Evolutionary conservation across 2,113 vertebrate genomes (phyloP).

Genomic region (Irena cyanogastra): DNA sequence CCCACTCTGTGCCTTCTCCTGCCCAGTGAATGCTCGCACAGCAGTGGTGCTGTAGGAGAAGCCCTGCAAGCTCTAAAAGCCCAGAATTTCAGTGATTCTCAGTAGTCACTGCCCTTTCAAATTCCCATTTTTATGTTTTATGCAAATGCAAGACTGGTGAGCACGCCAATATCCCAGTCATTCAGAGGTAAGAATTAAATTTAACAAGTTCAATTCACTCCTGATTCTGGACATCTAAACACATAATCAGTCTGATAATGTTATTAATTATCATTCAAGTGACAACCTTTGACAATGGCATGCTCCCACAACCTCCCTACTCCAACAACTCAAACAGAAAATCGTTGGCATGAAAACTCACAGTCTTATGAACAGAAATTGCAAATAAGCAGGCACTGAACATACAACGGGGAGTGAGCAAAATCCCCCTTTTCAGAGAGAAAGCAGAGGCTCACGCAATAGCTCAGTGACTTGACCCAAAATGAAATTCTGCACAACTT

Average conservation of each 20-base stretch:
- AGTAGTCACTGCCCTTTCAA: conserved; percentile 42
- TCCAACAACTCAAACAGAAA: conserved; percentile 65
- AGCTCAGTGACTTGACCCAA: conserved; percentile 5
- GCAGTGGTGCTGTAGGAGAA: not conserved
- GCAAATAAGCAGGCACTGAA: conserved; percentile 52
- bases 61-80: not conserved
- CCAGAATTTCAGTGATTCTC: conserved; percentile 26
- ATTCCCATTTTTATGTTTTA: conserved; percentile 34
- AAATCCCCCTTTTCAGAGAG: conserved; percentile 42
- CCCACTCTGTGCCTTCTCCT: not conserved
- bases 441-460: conserved; percentile 46
- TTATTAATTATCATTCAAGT: conserved; percentile 69
- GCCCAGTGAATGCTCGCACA: not conserved
- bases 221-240: conserved; percentile 66
- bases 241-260: conserved; percentile 64
- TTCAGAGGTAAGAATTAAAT: conserved; percentile 57
- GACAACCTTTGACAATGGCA: conserved; percentile 66
- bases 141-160: not conserved
- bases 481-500: conserved; percentile 23
- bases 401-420: not conserved
- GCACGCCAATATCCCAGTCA: not conserved
- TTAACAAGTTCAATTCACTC: conserved; percentile 66
- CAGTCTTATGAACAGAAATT: conserved; percentile 51
- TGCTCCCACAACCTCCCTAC: conserved; percentile 58
- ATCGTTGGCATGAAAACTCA: conserved; percentile 55